phyloP scores from a whole-genome alignment of 2,888 invertebrate species.

The Luperina testacea region DNA sequence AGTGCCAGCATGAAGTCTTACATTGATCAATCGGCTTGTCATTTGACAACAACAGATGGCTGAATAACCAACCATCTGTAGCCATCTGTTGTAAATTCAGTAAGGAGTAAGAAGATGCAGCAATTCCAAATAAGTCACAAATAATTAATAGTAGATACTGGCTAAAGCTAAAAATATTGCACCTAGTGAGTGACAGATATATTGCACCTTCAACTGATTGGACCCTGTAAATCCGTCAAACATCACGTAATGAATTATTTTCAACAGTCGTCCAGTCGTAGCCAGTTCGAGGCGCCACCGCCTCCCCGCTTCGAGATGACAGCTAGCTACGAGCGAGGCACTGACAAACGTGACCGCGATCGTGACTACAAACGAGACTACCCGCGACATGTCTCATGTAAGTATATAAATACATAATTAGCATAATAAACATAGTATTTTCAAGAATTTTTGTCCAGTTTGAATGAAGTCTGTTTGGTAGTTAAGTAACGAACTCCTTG shows the following conservation, averaged over 20 bases:
- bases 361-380: conserved; percentile 88
- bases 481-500: too few relatives aligned
- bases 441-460: background rate
- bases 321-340: conserved; percentile 82
- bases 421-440: background rate
- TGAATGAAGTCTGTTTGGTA: background rate
- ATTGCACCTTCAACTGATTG: background rate
- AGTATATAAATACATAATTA: conserved; percentile 50
- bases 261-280: conserved; percentile 78
- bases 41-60: background rate
- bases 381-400: conserved; percentile 84
- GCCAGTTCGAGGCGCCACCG: conserved; percentile 90
- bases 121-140: too few relatives aligned
- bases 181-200: background rate
- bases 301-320: conserved; percentile 90
- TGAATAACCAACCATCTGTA: background rate
- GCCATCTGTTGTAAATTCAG: background rate
- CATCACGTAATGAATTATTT: background rate
- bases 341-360: conserved; percentile 85
- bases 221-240: background rate
- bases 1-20: background rate
- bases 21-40: background rate
- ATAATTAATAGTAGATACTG: background rate
- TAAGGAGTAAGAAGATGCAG: background rate
- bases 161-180: background rate